A percentile compares a stretch with the other conserved stretches of the same genome.
phyloP scores from a whole-genome alignment of 2,888 invertebrate species.

The Drosophila rubida region DNA sequence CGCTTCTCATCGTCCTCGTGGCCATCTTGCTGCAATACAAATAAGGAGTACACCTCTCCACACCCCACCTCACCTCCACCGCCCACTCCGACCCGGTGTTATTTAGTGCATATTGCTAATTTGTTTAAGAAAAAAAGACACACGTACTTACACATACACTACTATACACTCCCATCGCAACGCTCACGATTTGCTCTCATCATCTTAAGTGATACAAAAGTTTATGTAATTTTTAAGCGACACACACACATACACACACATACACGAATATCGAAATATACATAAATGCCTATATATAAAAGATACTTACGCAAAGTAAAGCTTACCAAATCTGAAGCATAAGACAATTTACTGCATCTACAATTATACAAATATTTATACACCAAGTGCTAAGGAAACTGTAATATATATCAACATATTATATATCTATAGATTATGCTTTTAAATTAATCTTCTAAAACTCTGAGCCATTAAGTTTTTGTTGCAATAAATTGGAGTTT shows the following conservation, averaged over 20 bases:
- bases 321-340: slow-evolving; percentile 63
- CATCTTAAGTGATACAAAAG: slow-evolving; percentile 47
- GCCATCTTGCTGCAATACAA: slow-evolving; percentile 68
- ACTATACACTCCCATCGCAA: slow-evolving; percentile 9
- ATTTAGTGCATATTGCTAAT: slow-evolving; percentile 62
- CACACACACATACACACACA: slow-evolving; percentile 44
- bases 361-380: slow-evolving; percentile 57
- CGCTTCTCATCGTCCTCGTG: slow-evolving; percentile 68
- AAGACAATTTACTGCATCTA: slow-evolving; percentile 47
- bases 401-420: background rate
- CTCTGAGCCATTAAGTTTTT: too few species aligned
- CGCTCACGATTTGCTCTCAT: slow-evolving; percentile 40
- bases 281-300: slow-evolving; percentile 24
- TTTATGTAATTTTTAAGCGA: slow-evolving; percentile 61
- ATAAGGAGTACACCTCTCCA: slow-evolving; percentile 18
- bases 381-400: background rate
- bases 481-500: too few species aligned
- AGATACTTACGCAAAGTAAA: slow-evolving; percentile 39
- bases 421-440: too few species aligned
- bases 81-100: slow-evolving; percentile 61
- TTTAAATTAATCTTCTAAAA: too few species aligned
- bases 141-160: slow-evolving; percentile 3
- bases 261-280: slow-evolving; percentile 73
- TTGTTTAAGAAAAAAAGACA: slow-evolving; percentile 35
- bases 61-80: slow-evolving; percentile 12